Conservation (phyloP, 1,140 invertebrate genomes). For the Ips typographus region DNA sequence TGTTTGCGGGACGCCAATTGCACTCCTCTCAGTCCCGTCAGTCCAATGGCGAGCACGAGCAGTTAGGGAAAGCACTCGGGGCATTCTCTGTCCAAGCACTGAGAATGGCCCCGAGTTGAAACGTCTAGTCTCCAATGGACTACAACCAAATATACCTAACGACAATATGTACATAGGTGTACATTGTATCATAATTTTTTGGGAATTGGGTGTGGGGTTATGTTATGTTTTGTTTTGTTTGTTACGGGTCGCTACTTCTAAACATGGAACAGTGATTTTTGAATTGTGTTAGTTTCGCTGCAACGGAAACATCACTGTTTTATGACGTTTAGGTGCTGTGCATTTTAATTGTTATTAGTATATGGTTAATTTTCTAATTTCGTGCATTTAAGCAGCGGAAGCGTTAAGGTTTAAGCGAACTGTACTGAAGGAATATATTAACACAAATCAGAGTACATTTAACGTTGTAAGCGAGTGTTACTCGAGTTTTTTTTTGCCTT, state of each 20-base stretch:
- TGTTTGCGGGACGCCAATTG: constrained; percentile 79
- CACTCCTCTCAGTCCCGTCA: constrained; percentile 79
- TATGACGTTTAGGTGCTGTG: constrained; percentile 41
- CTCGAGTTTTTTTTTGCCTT: no score
- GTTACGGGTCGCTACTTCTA: constrained; percentile 16
- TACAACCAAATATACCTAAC: constrained; percentile 52
- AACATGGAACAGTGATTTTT: constrained; percentile 27
- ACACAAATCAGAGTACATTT: no score
- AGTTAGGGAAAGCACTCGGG: constrained; percentile 72
- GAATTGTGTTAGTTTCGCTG: background rate
- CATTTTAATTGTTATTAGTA: constrained; percentile 20
- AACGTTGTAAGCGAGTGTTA: no score
- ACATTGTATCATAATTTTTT: constrained; percentile 47
- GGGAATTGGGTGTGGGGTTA: constrained; percentile 23
- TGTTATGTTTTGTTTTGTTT: constrained; percentile 16
- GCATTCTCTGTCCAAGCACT: constrained; percentile 52
- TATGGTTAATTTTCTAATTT: background rate
- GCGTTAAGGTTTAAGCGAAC: no score
- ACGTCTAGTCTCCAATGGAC: constrained; percentile 38
- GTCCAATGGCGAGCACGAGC: constrained; percentile 83
- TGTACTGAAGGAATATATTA: no score
- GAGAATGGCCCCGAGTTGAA: constrained; percentile 46
- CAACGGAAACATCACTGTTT: constrained; percentile 13
- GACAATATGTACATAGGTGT: constrained; percentile 55
- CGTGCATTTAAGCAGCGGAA: no score